A percentile compares a stretch with the other conserved stretches of the same genome.
Evolutionary conservation across 2,797 vertebrate species (phyloP).

Genomic region (Somateria mollissima): DNA sequence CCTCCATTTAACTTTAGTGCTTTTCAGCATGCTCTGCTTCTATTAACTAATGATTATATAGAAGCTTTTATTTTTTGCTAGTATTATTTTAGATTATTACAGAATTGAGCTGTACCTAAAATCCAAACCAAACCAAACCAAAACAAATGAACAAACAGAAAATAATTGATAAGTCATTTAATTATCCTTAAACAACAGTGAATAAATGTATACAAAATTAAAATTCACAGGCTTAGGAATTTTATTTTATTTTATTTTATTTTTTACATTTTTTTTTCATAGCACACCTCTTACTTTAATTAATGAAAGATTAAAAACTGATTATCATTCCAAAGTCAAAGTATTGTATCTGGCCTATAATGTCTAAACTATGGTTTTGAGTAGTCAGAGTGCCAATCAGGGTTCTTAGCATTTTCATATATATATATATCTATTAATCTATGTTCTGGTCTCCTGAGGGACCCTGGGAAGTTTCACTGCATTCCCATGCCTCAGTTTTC

Average conservation of each 20-base stretch:
- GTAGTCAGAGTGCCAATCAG: neutral
- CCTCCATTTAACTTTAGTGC: neutral
- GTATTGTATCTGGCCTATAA: neutral
- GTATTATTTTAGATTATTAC: neutral
- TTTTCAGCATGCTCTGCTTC: neutral
- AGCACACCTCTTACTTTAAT: neutral
- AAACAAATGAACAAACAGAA: neutral
- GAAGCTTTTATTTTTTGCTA: slow-evolving; percentile 29
- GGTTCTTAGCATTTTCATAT: neutral
- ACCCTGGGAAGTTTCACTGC: neutral
- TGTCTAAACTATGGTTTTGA: neutral
- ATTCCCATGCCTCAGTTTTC: neutral
- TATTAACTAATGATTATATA: slow-evolving; percentile 14
- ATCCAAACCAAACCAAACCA: neutral
- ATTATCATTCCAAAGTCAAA: neutral
- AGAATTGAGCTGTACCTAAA: neutral
- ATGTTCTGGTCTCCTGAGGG: neutral
- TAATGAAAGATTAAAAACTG: slow-evolving; percentile 1
- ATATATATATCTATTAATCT: neutral
- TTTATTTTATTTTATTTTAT: neutral
- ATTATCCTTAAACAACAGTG: neutral
- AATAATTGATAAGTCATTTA: neutral
- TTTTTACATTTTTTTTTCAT: neutral
- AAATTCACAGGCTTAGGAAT: neutral
- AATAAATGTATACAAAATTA: neutral